Evolutionary conservation across 2,113 vertebrate genomes (phyloP).

Genomic region (Myotis brandtii): DNA sequence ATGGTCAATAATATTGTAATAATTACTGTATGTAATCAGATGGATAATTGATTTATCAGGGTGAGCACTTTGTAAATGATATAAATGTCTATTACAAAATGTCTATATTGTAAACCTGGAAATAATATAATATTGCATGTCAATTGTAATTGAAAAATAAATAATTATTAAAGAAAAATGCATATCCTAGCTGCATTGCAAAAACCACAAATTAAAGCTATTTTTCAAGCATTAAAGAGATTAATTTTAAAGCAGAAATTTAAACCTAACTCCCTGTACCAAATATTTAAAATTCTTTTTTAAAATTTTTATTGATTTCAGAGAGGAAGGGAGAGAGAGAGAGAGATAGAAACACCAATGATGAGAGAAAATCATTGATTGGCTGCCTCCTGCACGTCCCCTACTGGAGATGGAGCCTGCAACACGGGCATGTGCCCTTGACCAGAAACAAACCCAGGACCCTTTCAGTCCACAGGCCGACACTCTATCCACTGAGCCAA

Average conservation of each 20-base stretch:
- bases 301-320: no score
- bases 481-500: no score
- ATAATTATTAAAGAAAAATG: conserved; percentile 4
- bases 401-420: no score
- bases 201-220: conserved; percentile 52
- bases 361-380: no score
- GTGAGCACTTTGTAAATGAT: background rate
- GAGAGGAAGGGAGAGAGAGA: no score
- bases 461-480: no score
- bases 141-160: background rate
- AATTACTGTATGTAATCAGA: background rate
- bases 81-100: background rate
- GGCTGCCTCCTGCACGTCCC: no score
- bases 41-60: background rate
- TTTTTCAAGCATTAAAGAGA: conserved; percentile 45
- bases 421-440: no score
- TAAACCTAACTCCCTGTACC: conserved; percentile 34
- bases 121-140: background rate
- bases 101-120: background rate
- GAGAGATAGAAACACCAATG: no score
- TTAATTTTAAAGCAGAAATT: conserved; percentile 56
- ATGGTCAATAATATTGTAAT: background rate
- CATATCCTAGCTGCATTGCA: background rate
- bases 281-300: conserved; percentile 34
- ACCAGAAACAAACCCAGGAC: no score